These are phyloP conservation scores for Pardalotus punctatus DNA, from an alignment of 2,113 vertebrate species.

Conservation along the genomic window DNA sequence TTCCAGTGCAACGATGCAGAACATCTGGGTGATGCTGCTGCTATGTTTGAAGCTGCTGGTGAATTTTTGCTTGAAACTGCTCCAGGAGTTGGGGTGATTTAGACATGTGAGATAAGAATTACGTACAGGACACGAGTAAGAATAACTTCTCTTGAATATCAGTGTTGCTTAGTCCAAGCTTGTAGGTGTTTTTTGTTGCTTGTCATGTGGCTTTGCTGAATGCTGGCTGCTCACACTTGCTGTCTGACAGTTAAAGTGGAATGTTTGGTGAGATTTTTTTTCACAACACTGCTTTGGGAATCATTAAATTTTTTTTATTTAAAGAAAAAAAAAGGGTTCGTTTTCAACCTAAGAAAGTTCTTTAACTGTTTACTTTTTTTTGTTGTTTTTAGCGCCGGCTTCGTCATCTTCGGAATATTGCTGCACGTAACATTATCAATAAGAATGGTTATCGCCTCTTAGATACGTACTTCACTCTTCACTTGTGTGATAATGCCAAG, in stretches of 20 bases:
- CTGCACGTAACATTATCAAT: slow-evolving; percentile 92
- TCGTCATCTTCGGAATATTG: slow-evolving; percentile 93
- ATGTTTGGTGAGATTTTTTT: background rate
- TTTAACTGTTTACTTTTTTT: background rate
- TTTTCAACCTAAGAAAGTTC: background rate
- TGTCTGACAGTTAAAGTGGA: background rate
- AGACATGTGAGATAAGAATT: background rate
- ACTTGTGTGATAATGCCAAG: slow-evolving; percentile 81
- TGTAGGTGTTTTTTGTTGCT: background rate
- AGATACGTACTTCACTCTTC: slow-evolving; percentile 96
- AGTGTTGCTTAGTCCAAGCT: background rate
- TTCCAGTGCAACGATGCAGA: background rate
- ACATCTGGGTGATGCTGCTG: background rate
- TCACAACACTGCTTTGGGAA: background rate
- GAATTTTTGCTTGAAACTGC: background rate
- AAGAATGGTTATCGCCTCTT: slow-evolving; percentile 90
- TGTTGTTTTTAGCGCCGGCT: slow-evolving; percentile 84
- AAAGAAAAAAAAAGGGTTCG: background rate
- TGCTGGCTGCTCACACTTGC: background rate
- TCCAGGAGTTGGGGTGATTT: rapidly evolving
- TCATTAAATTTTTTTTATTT: background rate
- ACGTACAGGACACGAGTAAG: rapidly evolving
- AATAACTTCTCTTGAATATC: background rate
- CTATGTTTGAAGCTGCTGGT: background rate
- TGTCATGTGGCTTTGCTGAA: background rate